Evolutionary conservation across 2,888 invertebrate genomes (phyloP).

Genomic region (Drosophila atroscutellata): DNA sequence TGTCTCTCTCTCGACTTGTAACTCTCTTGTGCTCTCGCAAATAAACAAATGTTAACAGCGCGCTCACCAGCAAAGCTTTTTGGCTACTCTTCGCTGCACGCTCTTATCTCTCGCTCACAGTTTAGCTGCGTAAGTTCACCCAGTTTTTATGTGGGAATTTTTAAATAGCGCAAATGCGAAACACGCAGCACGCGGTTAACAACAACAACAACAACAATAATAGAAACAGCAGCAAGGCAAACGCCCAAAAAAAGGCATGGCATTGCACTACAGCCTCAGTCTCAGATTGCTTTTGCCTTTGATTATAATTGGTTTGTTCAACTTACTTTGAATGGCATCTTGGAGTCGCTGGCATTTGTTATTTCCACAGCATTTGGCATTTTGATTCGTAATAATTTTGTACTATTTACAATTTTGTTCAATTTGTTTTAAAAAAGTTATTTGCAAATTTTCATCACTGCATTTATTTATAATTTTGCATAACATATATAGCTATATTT

Average conservation of each 20-base stretch:
- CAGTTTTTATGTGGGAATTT: slow-evolving; percentile 59
- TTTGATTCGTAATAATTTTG: slow-evolving; percentile 21
- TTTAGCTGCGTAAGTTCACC: slow-evolving; percentile 65
- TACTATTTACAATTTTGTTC: slow-evolving; percentile 10
- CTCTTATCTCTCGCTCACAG: slow-evolving; percentile 34
- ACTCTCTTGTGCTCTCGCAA: slow-evolving; percentile 22
- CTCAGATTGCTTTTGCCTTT: slow-evolving; percentile 8
- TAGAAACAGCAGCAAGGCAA: slow-evolving; percentile 51
- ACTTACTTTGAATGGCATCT: slow-evolving; percentile 76
- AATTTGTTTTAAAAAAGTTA: slow-evolving; percentile 21
- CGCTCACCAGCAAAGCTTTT: slow-evolving; percentile 30
- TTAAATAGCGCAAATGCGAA: slow-evolving; percentile 56
- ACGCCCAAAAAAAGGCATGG: slow-evolving; percentile 74
- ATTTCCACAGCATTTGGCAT: slow-evolving; percentile 66
- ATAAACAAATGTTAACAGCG: slow-evolving; percentile 56
- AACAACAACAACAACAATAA: slow-evolving; percentile 39
- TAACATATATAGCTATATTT: background rate
- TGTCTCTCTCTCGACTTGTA: background rate
- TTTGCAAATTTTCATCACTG: slow-evolving; percentile 26
- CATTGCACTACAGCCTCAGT: slow-evolving; percentile 37
- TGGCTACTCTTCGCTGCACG: slow-evolving; percentile 21
- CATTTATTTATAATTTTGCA: slow-evolving; percentile 20
- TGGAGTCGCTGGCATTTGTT: slow-evolving; percentile 57
- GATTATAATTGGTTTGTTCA: background rate
- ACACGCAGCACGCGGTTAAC: slow-evolving; percentile 68